Evolutionary conservation across 2,888 invertebrate genomes (phyloP), one percentile per base, ranked within the genome.

Genomic region (Ernsta delagoae): DNA sequence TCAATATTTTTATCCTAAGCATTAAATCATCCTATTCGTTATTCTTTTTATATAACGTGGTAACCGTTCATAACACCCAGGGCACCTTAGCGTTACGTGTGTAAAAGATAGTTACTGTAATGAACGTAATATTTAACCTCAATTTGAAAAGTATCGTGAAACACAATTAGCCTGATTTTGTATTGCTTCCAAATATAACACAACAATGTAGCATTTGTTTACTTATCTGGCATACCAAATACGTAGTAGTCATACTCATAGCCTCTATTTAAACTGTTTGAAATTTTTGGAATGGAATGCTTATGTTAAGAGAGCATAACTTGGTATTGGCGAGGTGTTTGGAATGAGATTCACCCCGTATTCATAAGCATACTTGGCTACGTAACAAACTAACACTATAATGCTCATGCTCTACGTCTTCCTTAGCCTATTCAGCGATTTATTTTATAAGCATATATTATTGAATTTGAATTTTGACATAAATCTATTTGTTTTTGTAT

Each of bases 41-140:
- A 39, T 39, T 31, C 24, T 39, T 8, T 39, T 65, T 59, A 59
- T 57, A 60, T 54, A 60, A 66, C 53, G 7, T 39, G 57, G 5
- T 67, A 50, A 48, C 1, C 53, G 9, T 53, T 24, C 24, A 53
- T 53, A 53, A 9, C 53, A 53, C 53, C 39, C 45, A 57, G 5
- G 31, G 57, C 53, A 57, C 48, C 60, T 67, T 48, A 39, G 7
- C 34, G 36, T 39, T 61, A 62, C 45, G 62, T 68, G 62, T 36
- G 31, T 57, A 11, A 31, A 59, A 57, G 62, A 59, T 63, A 59
- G 8, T 50, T 70, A 69, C 61, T 57, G 57, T 80, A 80, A 81
- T 81, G 75, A 74, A 70, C 66, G 70, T 74, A 69, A 70, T 70
- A 73, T 76, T 81, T 79, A 80, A 75, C 78, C 80, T 77, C 75